Evolutionary conservation across 2,113 vertebrate species (phyloP).

Genomic region (Mandrillus leucophaeus): DNA sequence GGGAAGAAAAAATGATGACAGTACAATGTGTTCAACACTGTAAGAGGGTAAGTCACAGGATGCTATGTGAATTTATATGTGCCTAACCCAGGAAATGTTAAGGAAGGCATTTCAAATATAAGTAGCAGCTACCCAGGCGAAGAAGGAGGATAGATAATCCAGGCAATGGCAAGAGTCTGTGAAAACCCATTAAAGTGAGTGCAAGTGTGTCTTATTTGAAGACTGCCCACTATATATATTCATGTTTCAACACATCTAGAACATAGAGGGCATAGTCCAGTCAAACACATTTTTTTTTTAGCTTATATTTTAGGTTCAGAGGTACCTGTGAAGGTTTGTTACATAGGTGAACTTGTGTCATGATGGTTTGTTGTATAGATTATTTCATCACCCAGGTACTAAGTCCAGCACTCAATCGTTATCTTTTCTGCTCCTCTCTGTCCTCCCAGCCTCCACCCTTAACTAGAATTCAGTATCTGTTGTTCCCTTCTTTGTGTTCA

Average conservation of each 20-base stretch:
- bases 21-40: not conserved
- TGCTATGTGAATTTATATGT: not conserved
- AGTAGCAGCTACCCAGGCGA: not conserved
- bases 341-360: too few relatives aligned
- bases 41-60: not conserved
- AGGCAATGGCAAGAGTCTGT: not conserved
- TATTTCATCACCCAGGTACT: too few relatives aligned
- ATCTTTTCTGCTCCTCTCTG: too few relatives aligned
- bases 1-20: not conserved
- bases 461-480: too few relatives aligned
- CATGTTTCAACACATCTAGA: not conserved
- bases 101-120: not conserved
- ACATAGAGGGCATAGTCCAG: not conserved
- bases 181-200: not conserved
- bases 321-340: too few relatives aligned
- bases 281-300: not conserved
- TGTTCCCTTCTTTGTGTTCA: too few relatives aligned
- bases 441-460: too few relatives aligned
- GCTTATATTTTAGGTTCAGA: too few relatives aligned
- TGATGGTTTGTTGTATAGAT: too few relatives aligned
- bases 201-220: not conserved
- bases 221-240: not conserved
- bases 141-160: not conserved
- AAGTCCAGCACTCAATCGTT: too few relatives aligned
- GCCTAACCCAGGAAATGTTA: not conserved